A percentile compares a stretch with the other conserved stretches of the same genome.
Conservation (phyloP, 2,888 invertebrate species). For the Smittia sp. region DNA sequence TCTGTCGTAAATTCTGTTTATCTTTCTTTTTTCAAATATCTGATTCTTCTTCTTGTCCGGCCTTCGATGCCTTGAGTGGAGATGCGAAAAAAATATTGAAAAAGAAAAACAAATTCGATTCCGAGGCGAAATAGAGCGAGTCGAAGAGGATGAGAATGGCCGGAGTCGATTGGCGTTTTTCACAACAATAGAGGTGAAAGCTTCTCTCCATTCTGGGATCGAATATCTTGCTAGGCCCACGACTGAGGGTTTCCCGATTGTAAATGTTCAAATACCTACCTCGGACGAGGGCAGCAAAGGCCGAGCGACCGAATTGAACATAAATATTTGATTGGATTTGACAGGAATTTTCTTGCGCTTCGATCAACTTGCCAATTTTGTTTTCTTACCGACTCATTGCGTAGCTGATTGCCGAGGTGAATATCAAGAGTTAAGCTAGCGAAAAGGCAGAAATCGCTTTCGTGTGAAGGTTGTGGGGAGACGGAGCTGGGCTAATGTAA, state of each 20-base stretch:
- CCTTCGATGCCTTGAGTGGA: too few species aligned
- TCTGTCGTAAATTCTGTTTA: neutral
- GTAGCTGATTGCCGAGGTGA: neutral
- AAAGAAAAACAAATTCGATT: neutral
- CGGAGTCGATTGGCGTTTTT: neutral
- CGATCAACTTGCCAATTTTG: neutral
- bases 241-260: neutral
- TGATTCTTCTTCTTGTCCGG: neutral
- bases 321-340: conserved; percentile 38
- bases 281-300: neutral
- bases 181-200: conserved; percentile 3
- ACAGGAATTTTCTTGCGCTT: neutral
- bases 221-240: too few species aligned
- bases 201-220: neutral
- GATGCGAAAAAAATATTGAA: too few species aligned
- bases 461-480: neutral
- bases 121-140: neutral
- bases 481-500: neutral
- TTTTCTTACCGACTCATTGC: neutral
- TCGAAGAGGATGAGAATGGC: neutral
- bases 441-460: neutral
- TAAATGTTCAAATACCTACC: conserved; percentile 22
- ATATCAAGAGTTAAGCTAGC: neutral
- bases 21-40: neutral
- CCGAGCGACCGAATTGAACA: neutral